A percentile compares a stretch with the other conserved stretches of the same genome.
phyloP scores from a whole-genome alignment of 2,888 invertebrate genomes.

The Drosophila neutralis region DNA sequence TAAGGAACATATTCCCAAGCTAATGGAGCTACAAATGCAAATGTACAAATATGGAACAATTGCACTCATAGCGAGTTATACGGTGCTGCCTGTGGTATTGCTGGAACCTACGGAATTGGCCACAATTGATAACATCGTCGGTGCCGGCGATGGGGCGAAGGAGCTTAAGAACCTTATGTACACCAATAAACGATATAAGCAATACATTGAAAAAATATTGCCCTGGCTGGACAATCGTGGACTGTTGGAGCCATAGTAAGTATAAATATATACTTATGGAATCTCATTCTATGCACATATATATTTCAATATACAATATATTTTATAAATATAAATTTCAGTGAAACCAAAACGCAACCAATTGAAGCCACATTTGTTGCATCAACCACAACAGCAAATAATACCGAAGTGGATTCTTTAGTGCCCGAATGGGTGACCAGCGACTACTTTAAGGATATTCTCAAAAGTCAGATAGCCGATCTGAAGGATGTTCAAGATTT shows the following conservation, averaged over 20 bases:
- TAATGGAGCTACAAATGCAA: constrained; percentile 73
- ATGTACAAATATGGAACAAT: constrained; percentile 65
- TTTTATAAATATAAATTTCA: constrained; percentile 5
- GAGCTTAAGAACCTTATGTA: constrained; percentile 71
- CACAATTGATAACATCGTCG: constrained; percentile 75
- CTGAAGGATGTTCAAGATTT: constrained; percentile 57
- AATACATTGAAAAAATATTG: constrained; percentile 69
- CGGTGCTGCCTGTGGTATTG: constrained; percentile 71
- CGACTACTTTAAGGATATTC: constrained; percentile 53
- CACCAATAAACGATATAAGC: constrained; percentile 69
- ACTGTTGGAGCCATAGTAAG: constrained; percentile 67
- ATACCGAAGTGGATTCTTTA: constrained; percentile 8
- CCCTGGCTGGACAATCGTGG: constrained; percentile 82
- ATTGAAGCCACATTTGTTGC: not conserved
- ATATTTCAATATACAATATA: not conserved
- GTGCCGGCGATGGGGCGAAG: constrained; percentile 21
- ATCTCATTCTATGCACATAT: not conserved
- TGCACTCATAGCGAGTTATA: constrained; percentile 53
- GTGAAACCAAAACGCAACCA: constrained; percentile 14
- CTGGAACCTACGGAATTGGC: constrained; percentile 78
- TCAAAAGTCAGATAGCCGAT: constrained; percentile 46
- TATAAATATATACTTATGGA: not conserved
- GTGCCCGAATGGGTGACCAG: constrained; percentile 62
- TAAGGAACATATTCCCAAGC: constrained; percentile 64
- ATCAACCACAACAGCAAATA: not conserved